Evolutionary conservation across 2,888 invertebrate genomes (phyloP), one percentile per base, ranked within the genome.

Genomic region (Athalia cordata): DNA sequence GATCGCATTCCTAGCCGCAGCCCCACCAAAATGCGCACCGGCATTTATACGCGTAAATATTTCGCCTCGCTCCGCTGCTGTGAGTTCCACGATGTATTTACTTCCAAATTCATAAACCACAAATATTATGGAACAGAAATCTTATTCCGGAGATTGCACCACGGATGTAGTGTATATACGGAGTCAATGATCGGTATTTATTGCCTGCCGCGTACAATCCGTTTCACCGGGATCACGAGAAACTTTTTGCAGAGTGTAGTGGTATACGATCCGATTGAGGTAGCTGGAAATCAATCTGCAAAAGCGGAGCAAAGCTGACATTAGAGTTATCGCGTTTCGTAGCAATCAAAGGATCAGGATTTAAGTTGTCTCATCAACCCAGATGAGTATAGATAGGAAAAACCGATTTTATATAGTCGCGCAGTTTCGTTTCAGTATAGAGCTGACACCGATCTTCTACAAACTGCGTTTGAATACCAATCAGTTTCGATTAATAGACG

Each of bases 401-500:
- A 13, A 5, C 70, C 11, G 13, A 9, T 72, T 11, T n/a, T 43
- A 7, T n/a, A 9, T 29, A 50, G 75, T 75, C 62, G 13, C 75
- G 62, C 75, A 62, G 62, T 75, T 75, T 29, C 47, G 47, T 75
- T 52, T 13, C 29, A 45, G 5, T 57, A 45, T 9, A 29, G 0
- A 29, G 29, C 29, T 29, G 29, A 29, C n/a, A 50, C 11, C 75
- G 50, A 29, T 6, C 75, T 49, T 75, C 75, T 75, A 15, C 57
- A 59, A 47, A 47, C 29, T 57, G 52, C 50, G 50, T 62, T 49
- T 64, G 75, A 75, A 75, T 75, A 62, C 75, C 43, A 75, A 75
- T 47, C 50, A 75, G 75, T 43, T n/a, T 3, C 75, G 75, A 75
- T 75, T 75, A 75, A 62, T 75, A 75, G 62, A 29, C 43, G 62